Evolutionary conservation across 2,888 invertebrate species (phyloP), one percentile per base, ranked within the genome.

Genomic region (Sinotaia quadrata): DNA sequence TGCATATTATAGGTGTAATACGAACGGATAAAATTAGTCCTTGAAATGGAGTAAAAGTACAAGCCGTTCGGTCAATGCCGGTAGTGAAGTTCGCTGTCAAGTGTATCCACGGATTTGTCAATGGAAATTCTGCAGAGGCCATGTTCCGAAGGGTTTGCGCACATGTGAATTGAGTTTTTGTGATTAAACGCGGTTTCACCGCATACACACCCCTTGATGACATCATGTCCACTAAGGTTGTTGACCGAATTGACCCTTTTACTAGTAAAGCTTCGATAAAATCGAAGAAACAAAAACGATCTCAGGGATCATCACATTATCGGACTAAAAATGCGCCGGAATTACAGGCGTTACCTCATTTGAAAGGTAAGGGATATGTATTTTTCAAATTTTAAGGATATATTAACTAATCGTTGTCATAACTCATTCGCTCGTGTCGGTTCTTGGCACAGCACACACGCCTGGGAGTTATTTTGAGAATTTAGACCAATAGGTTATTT

Each of bases 241-340:
- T 97, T 91, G 98, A 98, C 92, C 95, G 97, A 91, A 98, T 98
- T 91, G 98, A 98, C 92, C 98, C 98, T 87, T 98, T 98, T 91
- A 83, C 85, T 61, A 85, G 79, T 72, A 98, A 98, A 92, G 93
- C 97, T 89, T 97, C 98, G 87, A 96, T 98, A 92, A 97, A 98
- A 91, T 95, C 96, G 87, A 96, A 98, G 92, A 97, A 98, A 91
- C 95, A 96, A 88, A 97, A 96, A 92, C 95, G 96, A 91, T 97
- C 97, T 89, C 98, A 98, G 91, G 98, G 98, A 86, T 98, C 98
- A 85, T 98, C 98, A 79, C 93, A 98, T 87, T 99, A 98, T 91
- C 94, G 98, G 89, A 96, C 97, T 89, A 96, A 97, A 87, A 96
- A 96, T 90, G 97, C 98, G 90, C 96, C 97, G 84, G 98, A 99